Percentiles rank a stretch among this genome's conserved stretches.
phyloP scores from a whole-genome alignment of 2,888 invertebrate genomes.

The Cyrtodaria siliqua region DNA sequence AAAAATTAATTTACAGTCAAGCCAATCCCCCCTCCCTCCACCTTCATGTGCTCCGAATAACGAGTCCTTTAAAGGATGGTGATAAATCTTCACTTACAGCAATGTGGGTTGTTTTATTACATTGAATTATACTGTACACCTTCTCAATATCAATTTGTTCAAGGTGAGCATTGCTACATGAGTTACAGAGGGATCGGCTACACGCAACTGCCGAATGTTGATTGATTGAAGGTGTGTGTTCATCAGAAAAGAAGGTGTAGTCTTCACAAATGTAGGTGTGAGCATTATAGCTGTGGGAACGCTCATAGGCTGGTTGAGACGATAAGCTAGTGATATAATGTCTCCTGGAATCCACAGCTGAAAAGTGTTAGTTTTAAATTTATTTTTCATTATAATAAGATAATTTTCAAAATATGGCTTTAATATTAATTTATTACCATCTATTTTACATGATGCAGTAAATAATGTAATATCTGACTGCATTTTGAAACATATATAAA shows the following conservation, averaged over 20 bases:
- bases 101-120: too few species aligned
- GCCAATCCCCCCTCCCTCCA: too few species aligned
- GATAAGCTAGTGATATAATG: slow-evolving; percentile 8
- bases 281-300: slow-evolving; percentile 27
- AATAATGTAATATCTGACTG: too few species aligned
- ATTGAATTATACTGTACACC: slow-evolving; percentile 57
- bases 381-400: too few species aligned
- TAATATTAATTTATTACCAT: too few species aligned
- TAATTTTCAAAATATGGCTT: too few species aligned
- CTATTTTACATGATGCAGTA: too few species aligned
- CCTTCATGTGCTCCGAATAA: slow-evolving; percentile 20
- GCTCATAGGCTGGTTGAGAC: slow-evolving; percentile 36
- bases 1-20: too few species aligned
- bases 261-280: slow-evolving; percentile 40
- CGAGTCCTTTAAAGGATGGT: slow-evolving; percentile 45
- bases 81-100: slow-evolving; percentile 4
- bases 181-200: slow-evolving; percentile 2
- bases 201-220: slow-evolving; percentile 44
- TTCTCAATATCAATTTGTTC: slow-evolving; percentile 33
- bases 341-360: slow-evolving; percentile 39
- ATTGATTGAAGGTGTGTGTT: slow-evolving; percentile 47
- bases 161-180: slow-evolving; percentile 18
- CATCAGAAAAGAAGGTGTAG: slow-evolving; percentile 40
- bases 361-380: too few species aligned
- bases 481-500: too few species aligned